Percentiles rank a stretch among this genome's conserved stretches.
phyloP scores from a whole-genome alignment of 1,140 invertebrate genomes.

The Hylaeus anthracinus region DNA sequence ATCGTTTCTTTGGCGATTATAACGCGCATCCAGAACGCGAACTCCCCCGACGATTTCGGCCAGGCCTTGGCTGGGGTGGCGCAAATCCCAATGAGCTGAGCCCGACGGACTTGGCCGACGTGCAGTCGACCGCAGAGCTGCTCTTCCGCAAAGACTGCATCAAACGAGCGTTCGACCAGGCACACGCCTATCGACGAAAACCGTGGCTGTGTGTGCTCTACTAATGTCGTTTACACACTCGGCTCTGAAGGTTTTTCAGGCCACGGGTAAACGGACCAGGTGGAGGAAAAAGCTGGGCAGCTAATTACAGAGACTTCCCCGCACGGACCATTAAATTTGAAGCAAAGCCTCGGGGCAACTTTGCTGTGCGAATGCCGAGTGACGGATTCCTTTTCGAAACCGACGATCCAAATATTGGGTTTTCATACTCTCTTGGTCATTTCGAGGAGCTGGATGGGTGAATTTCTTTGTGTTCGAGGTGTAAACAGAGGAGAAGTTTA shows the following conservation, averaged over 20 bases:
- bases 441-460: not conserved
- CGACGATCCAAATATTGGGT: not conserved
- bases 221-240: conserved; percentile 38
- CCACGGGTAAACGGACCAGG: not conserved
- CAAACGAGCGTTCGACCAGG: conserved; percentile 25
- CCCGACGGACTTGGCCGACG: conserved; percentile 1
- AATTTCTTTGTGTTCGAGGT: not conserved
- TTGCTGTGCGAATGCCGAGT: conserved; percentile 17
- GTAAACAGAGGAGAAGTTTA: not conserved
- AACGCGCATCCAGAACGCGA: conserved; percentile 22
- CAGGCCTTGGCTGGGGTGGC: too few species aligned
- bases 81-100: not conserved
- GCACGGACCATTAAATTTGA: conserved; percentile 35
- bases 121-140: conserved; percentile 23
- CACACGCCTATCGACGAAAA: conserved; percentile 15
- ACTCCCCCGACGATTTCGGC: conserved; percentile 13
- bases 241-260: conserved; percentile 19
- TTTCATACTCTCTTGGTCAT: conserved; percentile 12
- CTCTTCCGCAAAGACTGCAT: conserved; percentile 42
- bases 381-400: not conserved
- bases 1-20: conserved; percentile 37
- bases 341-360: conserved; percentile 26
- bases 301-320: conserved; percentile 43
- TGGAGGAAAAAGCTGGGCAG: conserved; percentile 15
- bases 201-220: conserved; percentile 21